Percentiles rank a stretch among this genome's conserved stretches.
These are phyloP conservation scores for Mirza zaza DNA, from an alignment of 2,113 vertebrate species.

Conservation along the genomic window DNA sequence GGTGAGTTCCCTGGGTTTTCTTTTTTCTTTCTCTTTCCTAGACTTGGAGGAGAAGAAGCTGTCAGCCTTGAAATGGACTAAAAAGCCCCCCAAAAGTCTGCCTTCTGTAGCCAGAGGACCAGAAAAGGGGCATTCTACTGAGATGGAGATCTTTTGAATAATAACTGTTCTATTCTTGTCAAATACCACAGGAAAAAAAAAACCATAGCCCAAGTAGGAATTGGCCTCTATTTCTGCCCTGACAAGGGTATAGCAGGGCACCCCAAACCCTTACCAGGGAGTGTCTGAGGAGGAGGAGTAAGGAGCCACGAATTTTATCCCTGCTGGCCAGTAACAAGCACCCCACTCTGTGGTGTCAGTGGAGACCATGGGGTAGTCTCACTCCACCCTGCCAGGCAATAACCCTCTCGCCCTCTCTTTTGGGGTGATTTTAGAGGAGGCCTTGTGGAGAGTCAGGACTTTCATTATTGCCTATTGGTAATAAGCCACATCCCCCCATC, in stretches of 20 bases:
- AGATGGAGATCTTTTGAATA: neutral
- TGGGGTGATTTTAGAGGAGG: neutral
- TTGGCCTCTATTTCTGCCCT: neutral
- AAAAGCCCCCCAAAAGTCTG: neutral
- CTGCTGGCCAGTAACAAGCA: neutral
- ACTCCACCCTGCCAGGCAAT: neutral
- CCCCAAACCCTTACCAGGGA: neutral
- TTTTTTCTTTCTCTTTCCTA: neutral
- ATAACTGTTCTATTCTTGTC: neutral
- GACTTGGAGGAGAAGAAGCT: neutral
- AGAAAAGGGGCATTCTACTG: neutral
- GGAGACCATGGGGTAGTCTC: neutral
- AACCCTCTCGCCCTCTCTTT: neutral
- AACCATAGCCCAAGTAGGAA: neutral
- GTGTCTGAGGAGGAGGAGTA: neutral
- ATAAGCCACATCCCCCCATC: neutral
- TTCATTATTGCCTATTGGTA: neutral
- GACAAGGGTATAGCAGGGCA: neutral
- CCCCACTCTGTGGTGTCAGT: neutral
- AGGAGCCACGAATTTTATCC: neutral
- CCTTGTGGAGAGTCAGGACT: neutral
- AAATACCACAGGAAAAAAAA: neutral
- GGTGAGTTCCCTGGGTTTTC: neutral
- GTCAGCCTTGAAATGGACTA: neutral
- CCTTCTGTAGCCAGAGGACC: neutral